Evolutionary conservation across 2,797 vertebrate genomes (phyloP), one percentile per base, ranked within the genome.

Genomic region (Anas bahamensis): DNA sequence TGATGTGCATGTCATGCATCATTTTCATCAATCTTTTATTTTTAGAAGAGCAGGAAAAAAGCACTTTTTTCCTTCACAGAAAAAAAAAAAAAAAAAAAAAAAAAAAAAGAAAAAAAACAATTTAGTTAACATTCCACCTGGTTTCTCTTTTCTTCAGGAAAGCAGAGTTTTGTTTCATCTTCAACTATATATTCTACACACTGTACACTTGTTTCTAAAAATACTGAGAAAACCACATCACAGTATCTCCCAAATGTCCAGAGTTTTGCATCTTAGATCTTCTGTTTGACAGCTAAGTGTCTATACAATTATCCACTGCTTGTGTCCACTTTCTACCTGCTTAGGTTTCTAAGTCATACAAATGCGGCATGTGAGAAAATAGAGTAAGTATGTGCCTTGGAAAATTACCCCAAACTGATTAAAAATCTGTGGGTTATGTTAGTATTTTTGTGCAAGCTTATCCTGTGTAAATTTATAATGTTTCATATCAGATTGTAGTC

Each of bases 11-110:
- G 96, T 94, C 95, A 93, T 90, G 91, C 96, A 93, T 93, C 84
- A 8, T 96, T 95, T 97, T 97, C 94, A 90, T 96, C 95, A 92
- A 95, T 95, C 91, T 95, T 97, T 94, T 96, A 97, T 96, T 96
- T 97, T 96, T 95, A 96, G 95, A 83, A 95, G 22, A 81, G 74
- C 10, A 77, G 75, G 72, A 57, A 89, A 95, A 92, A 74, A 82
- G 8, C 12, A 78, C 29, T 65, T 77, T 93, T 90, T 88, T 75
- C 73, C 48, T 76, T 89, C 41, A 60, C 79, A 73, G 39, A 89
- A 73, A 41, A 14, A 11, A 69, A 56, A 72, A 73, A 60, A 83
- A 72, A 73, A 60, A 83, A 89, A 73, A 41, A 14, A 11, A 69
- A 56, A 72, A 73, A 60, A 83, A 89, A 73, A 41, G 13, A 11